A percentile compares a stretch with the other conserved stretches of the same genome.
phyloP scores from a whole-genome alignment of 2,888 invertebrate species.

The Tryphoninae sp. region DNA sequence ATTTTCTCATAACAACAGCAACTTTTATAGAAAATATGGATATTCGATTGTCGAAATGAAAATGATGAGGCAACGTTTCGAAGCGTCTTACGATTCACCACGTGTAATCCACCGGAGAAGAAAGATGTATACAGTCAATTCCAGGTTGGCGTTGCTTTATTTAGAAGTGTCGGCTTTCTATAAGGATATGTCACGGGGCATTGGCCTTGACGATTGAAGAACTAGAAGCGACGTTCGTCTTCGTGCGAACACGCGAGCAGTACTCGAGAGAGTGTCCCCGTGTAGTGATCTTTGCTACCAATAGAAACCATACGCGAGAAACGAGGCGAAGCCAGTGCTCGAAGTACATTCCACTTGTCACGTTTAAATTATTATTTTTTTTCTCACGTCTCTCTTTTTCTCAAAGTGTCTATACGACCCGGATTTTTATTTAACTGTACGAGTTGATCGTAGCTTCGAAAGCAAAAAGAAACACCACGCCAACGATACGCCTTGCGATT shows the following conservation, averaged over 20 bases:
- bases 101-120: neutral
- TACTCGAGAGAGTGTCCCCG: constrained; percentile 25
- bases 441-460: constrained; percentile 15
- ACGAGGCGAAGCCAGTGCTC: constrained; percentile 5
- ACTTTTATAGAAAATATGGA: no score
- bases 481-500: constrained; percentile 27
- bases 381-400: neutral
- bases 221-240: constrained; percentile 11
- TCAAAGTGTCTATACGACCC: neutral
- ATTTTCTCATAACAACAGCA: no score
- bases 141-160: neutral
- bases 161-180: constrained; percentile 34
- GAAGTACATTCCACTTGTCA: constrained; percentile 22
- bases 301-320: constrained; percentile 27
- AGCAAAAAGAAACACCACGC: neutral
- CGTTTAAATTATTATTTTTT: constrained; percentile 9
- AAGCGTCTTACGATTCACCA: neutral
- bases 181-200: constrained; percentile 46
- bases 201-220: constrained; percentile 51
- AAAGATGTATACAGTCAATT: constrained; percentile 3
- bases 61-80: neutral
- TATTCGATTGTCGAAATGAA: neutral
- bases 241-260: constrained; percentile 8
- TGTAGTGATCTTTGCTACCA: constrained; percentile 20
- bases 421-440: neutral